phyloP scores from a whole-genome alignment of 2,888 invertebrate species.

The Watsonalla binaria region DNA sequence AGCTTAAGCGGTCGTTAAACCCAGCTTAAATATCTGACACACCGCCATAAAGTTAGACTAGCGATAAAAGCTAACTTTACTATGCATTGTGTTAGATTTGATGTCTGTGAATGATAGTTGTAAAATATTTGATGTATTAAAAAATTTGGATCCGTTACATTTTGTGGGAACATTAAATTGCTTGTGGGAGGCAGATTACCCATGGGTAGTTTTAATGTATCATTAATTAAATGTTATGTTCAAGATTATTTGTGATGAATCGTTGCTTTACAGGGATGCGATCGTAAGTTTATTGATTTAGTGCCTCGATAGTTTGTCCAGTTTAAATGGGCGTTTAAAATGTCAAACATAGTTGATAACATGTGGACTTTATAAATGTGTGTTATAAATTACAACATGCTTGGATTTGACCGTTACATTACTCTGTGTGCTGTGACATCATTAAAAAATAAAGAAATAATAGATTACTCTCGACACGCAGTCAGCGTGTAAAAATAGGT shows the following conservation, averaged over 20 bases:
- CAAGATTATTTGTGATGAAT: background rate
- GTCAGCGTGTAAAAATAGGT: too few species aligned
- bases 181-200: background rate
- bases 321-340: background rate
- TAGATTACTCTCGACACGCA: too few species aligned
- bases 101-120: conserved; percentile 2
- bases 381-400: too few species aligned
- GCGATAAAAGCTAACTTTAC: conserved; percentile 9
- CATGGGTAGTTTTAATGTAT: background rate
- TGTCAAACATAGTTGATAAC: too few species aligned
- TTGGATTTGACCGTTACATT: too few species aligned
- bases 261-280: background rate
- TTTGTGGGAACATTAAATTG: conserved; percentile 2
- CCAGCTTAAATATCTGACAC: conserved; percentile 41
- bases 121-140: conserved; percentile 1
- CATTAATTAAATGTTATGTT: background rate
- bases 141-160: conserved; percentile 1
- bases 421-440: too few species aligned
- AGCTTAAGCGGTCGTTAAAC: conserved; percentile 44
- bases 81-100: conserved; percentile 9
- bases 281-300: background rate
- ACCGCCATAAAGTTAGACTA: conserved; percentile 30
- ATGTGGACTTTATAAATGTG: too few species aligned
- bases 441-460: too few species aligned
- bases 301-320: background rate